Conservation (phyloP, 2,797 vertebrate genomes). For the Momotus momota region DNA sequence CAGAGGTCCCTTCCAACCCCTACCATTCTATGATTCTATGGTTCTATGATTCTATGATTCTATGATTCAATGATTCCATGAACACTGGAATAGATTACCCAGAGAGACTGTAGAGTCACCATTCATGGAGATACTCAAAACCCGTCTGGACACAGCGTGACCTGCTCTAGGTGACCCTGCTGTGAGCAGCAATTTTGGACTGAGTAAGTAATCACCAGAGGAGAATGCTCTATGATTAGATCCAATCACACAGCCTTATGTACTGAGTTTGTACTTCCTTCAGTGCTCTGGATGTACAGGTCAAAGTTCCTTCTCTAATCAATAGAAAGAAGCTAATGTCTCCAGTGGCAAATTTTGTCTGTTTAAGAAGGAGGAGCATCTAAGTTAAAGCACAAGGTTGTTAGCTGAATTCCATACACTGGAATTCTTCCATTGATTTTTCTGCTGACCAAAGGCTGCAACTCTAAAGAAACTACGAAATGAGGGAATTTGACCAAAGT, state of each 20-base stretch:
- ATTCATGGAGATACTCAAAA: background rate
- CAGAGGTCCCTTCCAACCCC: too few relatives aligned
- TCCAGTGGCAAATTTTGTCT: constrained; percentile 22
- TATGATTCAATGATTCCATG: too few relatives aligned
- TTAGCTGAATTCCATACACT: background rate
- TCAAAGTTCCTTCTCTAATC: constrained; percentile 18
- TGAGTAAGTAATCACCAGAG: background rate
- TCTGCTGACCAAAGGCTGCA: background rate
- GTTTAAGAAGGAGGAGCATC: background rate
- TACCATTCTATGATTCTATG: too few relatives aligned
- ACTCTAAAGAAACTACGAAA: background rate
- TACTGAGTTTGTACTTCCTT: background rate
- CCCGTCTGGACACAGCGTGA: background rate
- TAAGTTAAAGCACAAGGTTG: background rate
- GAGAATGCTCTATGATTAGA: background rate
- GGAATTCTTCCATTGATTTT: constrained; percentile 42
- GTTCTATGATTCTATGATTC: too few relatives aligned
- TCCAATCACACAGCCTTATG: background rate
- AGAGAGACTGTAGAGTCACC: background rate
- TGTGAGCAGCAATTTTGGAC: background rate
- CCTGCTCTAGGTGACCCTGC: background rate
- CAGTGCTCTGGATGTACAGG: background rate
- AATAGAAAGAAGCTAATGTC: background rate
- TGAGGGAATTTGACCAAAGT: background rate
- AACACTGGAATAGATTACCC: background rate